Conservation (phyloP, 1,140 invertebrate species). For the Matsumurasca onukii region DNA sequence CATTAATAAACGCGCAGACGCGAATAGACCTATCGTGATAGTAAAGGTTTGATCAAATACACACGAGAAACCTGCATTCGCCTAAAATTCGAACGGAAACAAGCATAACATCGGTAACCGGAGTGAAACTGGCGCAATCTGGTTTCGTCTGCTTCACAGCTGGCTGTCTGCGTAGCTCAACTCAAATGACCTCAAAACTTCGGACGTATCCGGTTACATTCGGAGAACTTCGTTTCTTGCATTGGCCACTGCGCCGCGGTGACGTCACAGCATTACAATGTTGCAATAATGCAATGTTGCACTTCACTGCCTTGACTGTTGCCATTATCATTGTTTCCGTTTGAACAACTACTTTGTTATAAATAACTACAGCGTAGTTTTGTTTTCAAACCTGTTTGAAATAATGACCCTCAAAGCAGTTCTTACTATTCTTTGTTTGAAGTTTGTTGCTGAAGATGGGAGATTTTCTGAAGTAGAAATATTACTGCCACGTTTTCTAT, state of each 20-base stretch:
- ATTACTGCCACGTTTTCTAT: too few species aligned
- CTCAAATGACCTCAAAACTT: constrained; percentile 21
- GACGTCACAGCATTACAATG: background rate
- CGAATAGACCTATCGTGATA: constrained; percentile 7
- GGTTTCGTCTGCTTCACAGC: constrained; percentile 21
- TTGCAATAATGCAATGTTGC: background rate
- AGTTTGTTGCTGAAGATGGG: too few species aligned
- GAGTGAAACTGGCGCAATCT: constrained; percentile 33
- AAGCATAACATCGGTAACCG: background rate
- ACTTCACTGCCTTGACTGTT: background rate
- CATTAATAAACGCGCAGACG: background rate
- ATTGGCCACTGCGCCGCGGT: background rate
- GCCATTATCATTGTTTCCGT: background rate
- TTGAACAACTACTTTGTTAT: too few species aligned
- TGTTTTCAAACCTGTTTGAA: too few species aligned
- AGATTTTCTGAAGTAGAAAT: too few species aligned
- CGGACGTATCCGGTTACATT: constrained; percentile 28
- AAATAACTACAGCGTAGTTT: too few species aligned
- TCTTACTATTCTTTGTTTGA: too few species aligned
- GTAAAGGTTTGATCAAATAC: constrained; percentile 6
- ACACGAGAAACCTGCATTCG: constrained; percentile 11
- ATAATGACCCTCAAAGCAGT: too few species aligned
- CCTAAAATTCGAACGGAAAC: background rate
- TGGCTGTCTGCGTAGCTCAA: constrained; percentile 1
- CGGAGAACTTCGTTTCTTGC: constrained; percentile 19